These are phyloP conservation scores for Hycleus cichorii DNA, from an alignment of 1,140 invertebrate species.

Conservation along the genomic window DNA sequence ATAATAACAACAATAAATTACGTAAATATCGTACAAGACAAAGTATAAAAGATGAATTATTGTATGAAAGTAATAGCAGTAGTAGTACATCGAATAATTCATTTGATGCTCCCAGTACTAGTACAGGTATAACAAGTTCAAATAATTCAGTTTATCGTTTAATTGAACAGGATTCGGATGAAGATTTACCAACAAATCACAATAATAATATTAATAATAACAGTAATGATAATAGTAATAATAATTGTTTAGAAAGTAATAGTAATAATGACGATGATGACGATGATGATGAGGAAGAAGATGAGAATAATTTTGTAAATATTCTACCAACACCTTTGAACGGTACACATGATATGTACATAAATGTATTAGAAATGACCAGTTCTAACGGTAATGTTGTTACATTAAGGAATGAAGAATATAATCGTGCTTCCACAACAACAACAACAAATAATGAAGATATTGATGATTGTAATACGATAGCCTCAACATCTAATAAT, in stretches of 20 bases:
- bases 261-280: not conserved
- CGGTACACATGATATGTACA: conserved; percentile 46
- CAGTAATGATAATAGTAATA: too few species aligned
- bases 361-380: conserved; percentile 43
- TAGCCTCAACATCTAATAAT: conserved; percentile 1
- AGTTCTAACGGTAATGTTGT: conserved; percentile 22
- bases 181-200: conserved; percentile 39
- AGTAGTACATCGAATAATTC: conserved; percentile 24
- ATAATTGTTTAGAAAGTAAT: conserved; percentile 7
- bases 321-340: conserved; percentile 50
- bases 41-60: conserved; percentile 22
- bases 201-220: conserved; percentile 18
- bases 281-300: conserved; percentile 11
- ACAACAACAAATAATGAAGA: not conserved
- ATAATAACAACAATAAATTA: conserved; percentile 1
- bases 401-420: conserved; percentile 14
- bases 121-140: conserved; percentile 45
- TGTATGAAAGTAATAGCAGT: conserved; percentile 7
- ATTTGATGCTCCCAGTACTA: conserved; percentile 47
- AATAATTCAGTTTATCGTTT: conserved; percentile 47
- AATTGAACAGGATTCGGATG: conserved; percentile 51
- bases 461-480: not conserved
- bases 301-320: conserved; percentile 42
- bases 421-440: conserved; percentile 14
- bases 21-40: conserved; percentile 30